phyloP scores from a whole-genome alignment of 2,797 vertebrate species.

The Nothura maculosa region DNA sequence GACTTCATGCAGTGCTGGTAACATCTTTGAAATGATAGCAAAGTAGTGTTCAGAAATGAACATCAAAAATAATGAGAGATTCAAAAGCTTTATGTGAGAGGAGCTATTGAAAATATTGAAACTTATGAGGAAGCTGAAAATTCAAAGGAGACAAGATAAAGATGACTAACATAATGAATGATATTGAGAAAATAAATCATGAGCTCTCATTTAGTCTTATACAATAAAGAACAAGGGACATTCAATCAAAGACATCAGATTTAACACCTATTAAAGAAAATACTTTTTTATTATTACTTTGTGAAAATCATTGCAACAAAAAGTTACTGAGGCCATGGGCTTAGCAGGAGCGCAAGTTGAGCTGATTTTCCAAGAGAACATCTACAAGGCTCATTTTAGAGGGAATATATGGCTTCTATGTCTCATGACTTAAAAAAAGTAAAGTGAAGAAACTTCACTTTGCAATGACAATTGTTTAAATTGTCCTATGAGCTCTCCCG shows the following conservation, averaged over 20 bases:
- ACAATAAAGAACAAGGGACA: neutral
- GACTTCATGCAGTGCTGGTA: neutral
- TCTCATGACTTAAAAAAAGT: neutral
- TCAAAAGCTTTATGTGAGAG: neutral
- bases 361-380: neutral
- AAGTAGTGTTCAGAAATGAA: neutral
- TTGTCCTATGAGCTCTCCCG: neutral
- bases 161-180: neutral
- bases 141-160: constrained; percentile 10
- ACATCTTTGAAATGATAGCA: neutral
- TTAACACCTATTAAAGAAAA: constrained; percentile 8
- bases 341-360: neutral
- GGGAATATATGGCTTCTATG: neutral
- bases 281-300: neutral
- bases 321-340: neutral
- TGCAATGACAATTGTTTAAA: neutral
- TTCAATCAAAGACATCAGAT: neutral
- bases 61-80: neutral
- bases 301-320: neutral
- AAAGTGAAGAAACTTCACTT: neutral
- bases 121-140: neutral
- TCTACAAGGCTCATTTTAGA: neutral
- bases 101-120: neutral
- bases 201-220: neutral
- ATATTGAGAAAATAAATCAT: neutral